Conservation (phyloP, 2,888 invertebrate species). For the Teleiodes luculella region DNA sequence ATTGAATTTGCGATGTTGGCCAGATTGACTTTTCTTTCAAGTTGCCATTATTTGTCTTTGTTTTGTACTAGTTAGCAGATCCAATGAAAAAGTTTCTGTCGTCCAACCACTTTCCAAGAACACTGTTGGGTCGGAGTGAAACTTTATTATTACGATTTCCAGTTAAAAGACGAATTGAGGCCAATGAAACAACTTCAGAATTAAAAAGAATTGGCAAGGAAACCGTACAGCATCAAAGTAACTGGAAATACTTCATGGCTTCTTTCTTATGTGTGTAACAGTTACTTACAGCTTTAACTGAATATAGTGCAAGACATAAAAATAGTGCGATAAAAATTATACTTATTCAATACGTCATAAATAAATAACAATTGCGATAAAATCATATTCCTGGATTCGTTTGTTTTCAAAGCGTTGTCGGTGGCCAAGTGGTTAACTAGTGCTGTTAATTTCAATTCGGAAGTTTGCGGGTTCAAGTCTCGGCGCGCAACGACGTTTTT, state of each 20-base stretch:
- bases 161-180: conserved; percentile 2
- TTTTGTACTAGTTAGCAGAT: conserved; percentile 16
- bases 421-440: no score
- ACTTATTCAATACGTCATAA: no score
- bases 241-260: not conserved
- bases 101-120: conserved; percentile 14
- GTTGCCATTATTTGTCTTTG: conserved; percentile 14
- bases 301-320: no score
- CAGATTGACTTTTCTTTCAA: conserved; percentile 17
- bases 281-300: no score
- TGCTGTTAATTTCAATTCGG: no score
- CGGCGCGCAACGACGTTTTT: no score
- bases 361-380: no score
- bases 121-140: conserved; percentile 1
- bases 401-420: no score
- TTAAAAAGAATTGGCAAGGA: conserved; percentile 6
- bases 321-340: no score
- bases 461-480: no score
- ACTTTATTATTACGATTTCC: conserved; percentile 10
- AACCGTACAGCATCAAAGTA: not conserved
- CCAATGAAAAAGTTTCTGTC: conserved; percentile 19
- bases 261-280: not conserved
- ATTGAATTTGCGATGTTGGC: not conserved
- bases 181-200: conserved; percentile 6
- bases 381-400: no score